Evolutionary conservation across 2,888 invertebrate genomes (phyloP).

Genomic region (Trichopria drosophilae): DNA sequence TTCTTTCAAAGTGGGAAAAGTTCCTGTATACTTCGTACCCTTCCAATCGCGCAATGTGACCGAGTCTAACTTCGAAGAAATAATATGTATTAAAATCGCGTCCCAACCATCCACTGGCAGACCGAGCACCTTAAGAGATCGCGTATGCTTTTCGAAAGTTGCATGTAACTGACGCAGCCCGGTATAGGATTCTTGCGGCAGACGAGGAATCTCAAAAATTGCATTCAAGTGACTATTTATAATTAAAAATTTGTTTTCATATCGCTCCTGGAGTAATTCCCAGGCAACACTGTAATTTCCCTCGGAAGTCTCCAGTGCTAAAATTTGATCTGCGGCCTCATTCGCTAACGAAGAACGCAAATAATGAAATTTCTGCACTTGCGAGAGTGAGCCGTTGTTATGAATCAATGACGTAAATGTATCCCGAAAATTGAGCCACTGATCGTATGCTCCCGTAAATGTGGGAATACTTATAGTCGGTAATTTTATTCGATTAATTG

Average conservation of each 20-base stretch:
- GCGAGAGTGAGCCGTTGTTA: neutral
- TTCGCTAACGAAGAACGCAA: neutral
- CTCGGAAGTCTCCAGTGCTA: neutral
- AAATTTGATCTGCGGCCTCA: neutral
- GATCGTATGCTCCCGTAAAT: neutral
- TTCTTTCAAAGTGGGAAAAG: no score
- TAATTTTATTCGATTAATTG: no score
- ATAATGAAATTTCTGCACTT: constrained; percentile 3
- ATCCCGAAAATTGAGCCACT: constrained; percentile 7
- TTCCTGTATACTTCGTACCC: no score
- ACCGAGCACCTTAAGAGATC: neutral
- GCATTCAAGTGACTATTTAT: no score
- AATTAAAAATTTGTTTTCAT: no score
- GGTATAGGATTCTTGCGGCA: no score
- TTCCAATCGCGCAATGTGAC: no score
- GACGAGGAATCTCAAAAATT: no score
- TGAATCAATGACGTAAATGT: constrained; percentile 2
- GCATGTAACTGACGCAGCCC: no score
- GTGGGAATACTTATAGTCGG: neutral
- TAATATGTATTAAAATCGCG: neutral
- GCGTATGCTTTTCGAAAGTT: neutral
- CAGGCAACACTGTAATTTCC: no score
- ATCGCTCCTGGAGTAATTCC: no score
- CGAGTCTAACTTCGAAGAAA: neutral
- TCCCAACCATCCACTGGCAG: constrained; percentile 1